Evolutionary conservation across 2,888 invertebrate genomes (phyloP).

Genomic region (Ochlodes sylvanus): DNA sequence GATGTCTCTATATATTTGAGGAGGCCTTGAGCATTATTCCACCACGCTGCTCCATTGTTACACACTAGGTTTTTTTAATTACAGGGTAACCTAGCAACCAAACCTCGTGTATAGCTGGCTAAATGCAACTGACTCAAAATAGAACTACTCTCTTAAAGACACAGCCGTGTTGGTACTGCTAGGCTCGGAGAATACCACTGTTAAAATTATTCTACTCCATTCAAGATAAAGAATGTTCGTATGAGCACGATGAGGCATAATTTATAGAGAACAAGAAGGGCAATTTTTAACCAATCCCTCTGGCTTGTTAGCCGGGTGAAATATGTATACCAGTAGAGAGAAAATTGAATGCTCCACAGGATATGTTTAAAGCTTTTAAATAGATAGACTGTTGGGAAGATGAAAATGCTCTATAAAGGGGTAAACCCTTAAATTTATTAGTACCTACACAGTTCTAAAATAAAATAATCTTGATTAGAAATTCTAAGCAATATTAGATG

Average conservation of each 20-base stretch:
- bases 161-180: too few species aligned
- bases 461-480: background rate
- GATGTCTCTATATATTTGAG: too few species aligned
- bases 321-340: constrained; percentile 50
- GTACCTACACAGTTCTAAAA: background rate
- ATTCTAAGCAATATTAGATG: too few species aligned
- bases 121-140: too few species aligned
- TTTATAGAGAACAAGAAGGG: constrained; percentile 68
- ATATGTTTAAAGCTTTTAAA: constrained; percentile 30
- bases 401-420: constrained; percentile 10
- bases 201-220: constrained; percentile 1
- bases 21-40: too few species aligned
- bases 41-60: too few species aligned
- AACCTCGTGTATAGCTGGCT: too few species aligned
- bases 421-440: background rate
- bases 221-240: constrained; percentile 11
- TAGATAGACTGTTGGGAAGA: constrained; percentile 19
- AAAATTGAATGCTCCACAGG: constrained; percentile 44
- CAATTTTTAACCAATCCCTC: constrained; percentile 75
- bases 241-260: constrained; percentile 42
- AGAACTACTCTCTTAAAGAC: too few species aligned
- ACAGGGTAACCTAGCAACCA: too few species aligned
- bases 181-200: too few species aligned
- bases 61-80: too few species aligned
- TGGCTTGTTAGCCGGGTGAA: constrained; percentile 60